Percentiles rank a stretch among this genome's conserved stretches.
Conservation (phyloP, 1,140 invertebrate species). For the Berghia stephanieae region DNA sequence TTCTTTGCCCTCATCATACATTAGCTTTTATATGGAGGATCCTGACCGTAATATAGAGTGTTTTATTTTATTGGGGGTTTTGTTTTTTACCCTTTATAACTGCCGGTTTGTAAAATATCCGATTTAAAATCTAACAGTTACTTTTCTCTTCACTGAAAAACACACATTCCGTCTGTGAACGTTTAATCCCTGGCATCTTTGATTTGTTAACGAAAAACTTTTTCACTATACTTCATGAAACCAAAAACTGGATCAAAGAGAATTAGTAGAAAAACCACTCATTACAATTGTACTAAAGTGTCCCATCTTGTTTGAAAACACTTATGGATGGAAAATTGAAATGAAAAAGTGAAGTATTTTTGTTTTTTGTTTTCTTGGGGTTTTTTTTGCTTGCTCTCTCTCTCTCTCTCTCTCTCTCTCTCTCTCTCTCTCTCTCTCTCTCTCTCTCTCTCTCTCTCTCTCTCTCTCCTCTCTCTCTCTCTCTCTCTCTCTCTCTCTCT, state of each 20-base stretch:
- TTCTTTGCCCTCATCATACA: too few species aligned
- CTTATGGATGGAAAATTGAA: neutral
- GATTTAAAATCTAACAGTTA: too few species aligned
- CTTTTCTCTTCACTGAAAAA: too few species aligned
- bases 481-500: constrained; percentile 24
- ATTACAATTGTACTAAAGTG: neutral
- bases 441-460: constrained; percentile 1
- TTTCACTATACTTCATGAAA: neutral
- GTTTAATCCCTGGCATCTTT: too few species aligned
- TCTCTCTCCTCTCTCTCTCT: neutral
- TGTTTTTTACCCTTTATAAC: too few species aligned
- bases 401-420: constrained; percentile 17
- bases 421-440: neutral
- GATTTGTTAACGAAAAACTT: too few species aligned
- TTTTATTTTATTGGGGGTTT: too few species aligned
- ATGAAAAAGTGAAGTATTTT: neutral
- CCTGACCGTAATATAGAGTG: too few species aligned
- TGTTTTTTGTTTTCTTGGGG: neutral
- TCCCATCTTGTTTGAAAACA: neutral
- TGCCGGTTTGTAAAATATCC: too few species aligned
- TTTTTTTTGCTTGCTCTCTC: neutral
- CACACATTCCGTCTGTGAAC: too few species aligned
- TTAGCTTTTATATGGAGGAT: too few species aligned
- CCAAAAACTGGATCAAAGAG: neutral
- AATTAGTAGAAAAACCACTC: neutral